Base-by-base conservation (phyloP, 53 echinoderm and acorn worm genomes). In the Glandiceps talaboti region DNA sequence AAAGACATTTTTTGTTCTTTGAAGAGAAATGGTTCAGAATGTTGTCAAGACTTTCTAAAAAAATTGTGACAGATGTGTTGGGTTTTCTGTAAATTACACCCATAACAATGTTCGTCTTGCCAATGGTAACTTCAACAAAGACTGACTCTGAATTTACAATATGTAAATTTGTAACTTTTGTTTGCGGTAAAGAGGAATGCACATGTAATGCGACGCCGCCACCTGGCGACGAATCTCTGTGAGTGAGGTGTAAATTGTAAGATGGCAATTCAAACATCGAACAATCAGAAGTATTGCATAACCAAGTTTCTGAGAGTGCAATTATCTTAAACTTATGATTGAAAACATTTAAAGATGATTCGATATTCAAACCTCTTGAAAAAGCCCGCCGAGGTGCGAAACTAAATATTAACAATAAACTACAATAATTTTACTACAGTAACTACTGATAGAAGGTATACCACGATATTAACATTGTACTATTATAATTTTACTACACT, bases 181-280 rank as follows among this genome's bases (percentile, higher is more conserved):
- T 45, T 12, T 45, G 64, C 6, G 64, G 64, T 45, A 45, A 45
- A 12, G 64, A 45, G 64, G 64, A 45, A 45, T 45, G 64, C 64
- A 45, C 20, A 20, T 45, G 20, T 20, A 45, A 45, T 45, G 64
- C 64, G 64, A 45, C 64, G 64, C 64, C 64, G 64, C 64, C 64
- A 45, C 64, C 64, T 45, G 64, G 64, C 64, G 64, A 45, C 64
- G 64, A 45, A 45, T 45, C 64, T 45, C 64, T 45, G 64, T 45
- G 64, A 45, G 6, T 45, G 20, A 45, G 64, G 20, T 45, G 64
- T 45, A 45, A 45, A 45, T 45, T 45, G 64, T 45, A 45, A 45
- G 20, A 45, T 45, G 64, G 64, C 64, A 45, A 45, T 45, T 45
- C 64, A 45, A 45, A 45, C 64, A 45, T 45, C 6, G 64, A 45